Evolutionary conservation across 92 coral and sea anemone species (phyloP), one percentile per base, ranked within the genome.

Genomic region (Siderastrea siderea): DNA sequence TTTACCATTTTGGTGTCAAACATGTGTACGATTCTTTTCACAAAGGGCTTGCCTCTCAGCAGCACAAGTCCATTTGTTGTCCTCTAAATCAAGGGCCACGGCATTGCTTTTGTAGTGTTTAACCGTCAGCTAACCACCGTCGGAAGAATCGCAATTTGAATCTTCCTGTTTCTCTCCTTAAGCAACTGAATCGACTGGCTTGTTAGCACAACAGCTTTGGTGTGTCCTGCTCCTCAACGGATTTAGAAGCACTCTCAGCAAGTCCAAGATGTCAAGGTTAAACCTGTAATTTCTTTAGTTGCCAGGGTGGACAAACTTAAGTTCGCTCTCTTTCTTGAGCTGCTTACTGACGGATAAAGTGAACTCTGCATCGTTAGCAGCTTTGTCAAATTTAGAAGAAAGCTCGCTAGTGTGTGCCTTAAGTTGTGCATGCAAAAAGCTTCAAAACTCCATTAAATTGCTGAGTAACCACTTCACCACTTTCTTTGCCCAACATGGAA

Each of bases 41-140:
- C 38, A 26, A 26, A 88, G 11, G 16, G 88, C 88, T 71, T 81
- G 70, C 76, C 87, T 72, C 47, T 81, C 83, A 3, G 91, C 88
- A 8, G 48, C 55, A 8, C 88, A 78, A 47, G 82, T 82, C 75
- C 61, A 64, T 19, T 75, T 88, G 53, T 82, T 88, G 88, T 88
- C 83, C 12, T 82, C 92, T 13, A 59, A 50, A 55, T 72, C 75
- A 5, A 82, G 53, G n/a, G 92, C 83, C 46, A 77, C 92, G 15
- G 88, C 75, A 71, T 74, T 64, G 12, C 44, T 19, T 43, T 83
- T 85, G 92, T 77, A 89, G 48, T 89, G 92, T 57, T 89, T 68
- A 14, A 83, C 47, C 3, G 92, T 89, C 13, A 89, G 47, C 92
- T 89, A 89, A 50, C 92, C 92, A 38, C 71, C 89, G 2, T 88